Percentiles rank a stretch among this genome's conserved stretches.
phyloP scores from a whole-genome alignment of 2,113 vertebrate genomes.

The Nansenia antarctica region DNA sequence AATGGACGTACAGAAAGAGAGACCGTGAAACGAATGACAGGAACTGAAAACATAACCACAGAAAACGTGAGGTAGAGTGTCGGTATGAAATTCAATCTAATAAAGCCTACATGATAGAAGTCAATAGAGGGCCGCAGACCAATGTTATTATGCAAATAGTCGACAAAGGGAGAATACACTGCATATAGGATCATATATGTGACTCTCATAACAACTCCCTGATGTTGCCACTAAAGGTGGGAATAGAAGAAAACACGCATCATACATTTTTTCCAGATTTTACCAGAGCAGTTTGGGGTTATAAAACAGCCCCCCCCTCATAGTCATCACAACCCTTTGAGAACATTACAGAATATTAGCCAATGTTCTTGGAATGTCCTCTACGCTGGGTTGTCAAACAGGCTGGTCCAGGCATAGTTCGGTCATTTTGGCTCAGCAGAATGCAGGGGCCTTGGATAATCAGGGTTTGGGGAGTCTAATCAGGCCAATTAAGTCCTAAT shows the following conservation, averaged over 20 bases:
- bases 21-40: constrained; percentile 1
- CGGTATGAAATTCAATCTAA: background rate
- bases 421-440: constrained; percentile 58
- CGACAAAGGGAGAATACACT: background rate
- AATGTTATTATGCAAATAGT: too few relatives aligned
- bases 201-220: background rate
- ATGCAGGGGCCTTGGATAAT: constrained; percentile 54
- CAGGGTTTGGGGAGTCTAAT: constrained; percentile 68
- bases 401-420: constrained; percentile 18
- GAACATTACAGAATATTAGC: constrained; percentile 48
- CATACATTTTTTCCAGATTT: constrained; percentile 10
- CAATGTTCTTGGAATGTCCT: constrained; percentile 31
- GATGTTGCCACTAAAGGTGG: background rate
- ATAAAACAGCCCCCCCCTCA: constrained; percentile 43
- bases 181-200: background rate
- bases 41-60: background rate
- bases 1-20: constrained; percentile 10
- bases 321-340: constrained; percentile 49
- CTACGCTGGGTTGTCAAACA: constrained; percentile 40
- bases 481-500: constrained; percentile 75
- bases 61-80: background rate
- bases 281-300: constrained; percentile 37
- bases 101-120: too few relatives aligned
- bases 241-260: background rate
- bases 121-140: too few relatives aligned